phyloP scores from a whole-genome alignment of 1,140 invertebrate species.

The Drosophila tsacasi region DNA sequence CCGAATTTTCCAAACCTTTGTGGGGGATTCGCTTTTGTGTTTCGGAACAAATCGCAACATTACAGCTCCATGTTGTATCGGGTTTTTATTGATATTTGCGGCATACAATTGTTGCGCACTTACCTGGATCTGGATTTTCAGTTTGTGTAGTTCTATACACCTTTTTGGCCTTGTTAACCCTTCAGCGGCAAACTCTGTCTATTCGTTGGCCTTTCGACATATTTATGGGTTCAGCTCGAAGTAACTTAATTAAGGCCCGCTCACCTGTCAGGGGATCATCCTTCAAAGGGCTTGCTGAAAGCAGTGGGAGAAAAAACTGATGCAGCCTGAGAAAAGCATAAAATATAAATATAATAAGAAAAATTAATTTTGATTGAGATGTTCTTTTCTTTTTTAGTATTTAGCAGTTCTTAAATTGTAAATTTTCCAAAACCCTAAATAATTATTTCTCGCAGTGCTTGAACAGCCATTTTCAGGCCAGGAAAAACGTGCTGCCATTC shows the following conservation, averaged over 20 bases:
- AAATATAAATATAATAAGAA: no score
- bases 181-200: constrained; percentile 8
- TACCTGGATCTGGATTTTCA: constrained; percentile 26
- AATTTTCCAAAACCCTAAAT: no score
- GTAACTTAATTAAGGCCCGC: constrained; percentile 31
- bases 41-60: constrained; percentile 58
- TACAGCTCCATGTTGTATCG: constrained; percentile 52
- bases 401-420: no score
- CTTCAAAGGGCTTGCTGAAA: constrained; percentile 9
- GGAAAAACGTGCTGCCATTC: constrained; percentile 30
- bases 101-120: constrained; percentile 65
- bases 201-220: constrained; percentile 18
- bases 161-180: constrained; percentile 52
- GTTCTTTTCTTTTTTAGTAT: no score
- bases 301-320: background rate
- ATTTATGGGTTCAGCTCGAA: constrained; percentile 48
- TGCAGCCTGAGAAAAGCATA: no score
- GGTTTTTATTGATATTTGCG: constrained; percentile 65
- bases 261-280: constrained; percentile 44
- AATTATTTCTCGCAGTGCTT: constrained; percentile 5
- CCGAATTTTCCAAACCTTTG: background rate
- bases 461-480: constrained; percentile 1
- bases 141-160: constrained; percentile 36
- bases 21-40: constrained; percentile 13
- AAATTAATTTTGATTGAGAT: no score